Evolutionary conservation across 2,797 vertebrate species (phyloP).

Genomic region (Orestias chungarensis): DNA sequence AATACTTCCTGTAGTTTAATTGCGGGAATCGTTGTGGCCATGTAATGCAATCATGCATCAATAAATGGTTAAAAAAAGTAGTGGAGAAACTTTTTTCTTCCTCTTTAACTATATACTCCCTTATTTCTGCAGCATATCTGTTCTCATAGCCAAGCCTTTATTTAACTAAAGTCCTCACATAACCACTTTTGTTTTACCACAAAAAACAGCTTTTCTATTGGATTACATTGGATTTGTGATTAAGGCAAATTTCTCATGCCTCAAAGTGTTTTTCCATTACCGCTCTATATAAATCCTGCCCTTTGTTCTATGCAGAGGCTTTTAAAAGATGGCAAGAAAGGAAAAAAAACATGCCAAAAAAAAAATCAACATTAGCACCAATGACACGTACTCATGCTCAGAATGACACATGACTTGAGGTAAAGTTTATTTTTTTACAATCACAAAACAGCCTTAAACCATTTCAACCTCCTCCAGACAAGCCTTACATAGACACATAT

Average conservation of each 20-base stretch:
- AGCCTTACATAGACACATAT: not conserved
- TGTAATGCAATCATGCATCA: conserved; percentile 6
- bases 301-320: conserved; percentile 26
- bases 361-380: conserved; percentile 3
- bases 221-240: not conserved
- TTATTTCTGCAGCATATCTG: conserved; percentile 6
- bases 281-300: conserved; percentile 5
- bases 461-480: not conserved
- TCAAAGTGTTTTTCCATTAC: not conserved
- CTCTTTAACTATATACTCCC: conserved; percentile 21
- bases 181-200: conserved; percentile 25
- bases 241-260: conserved; percentile 9
- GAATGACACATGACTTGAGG: conserved; percentile 51
- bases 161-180: conserved; percentile 27
- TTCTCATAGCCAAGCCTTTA: conserved; percentile 12
- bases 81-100: conserved; percentile 45
- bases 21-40: conserved; percentile 1
- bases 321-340: conserved; percentile 5
- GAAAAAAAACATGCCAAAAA: conserved; percentile 24
- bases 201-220: conserved; percentile 2
- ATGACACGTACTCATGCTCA: conserved; percentile 14
- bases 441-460: not conserved
- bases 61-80: conserved; percentile 8
- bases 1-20: not conserved
- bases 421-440: conserved; percentile 37